These are phyloP conservation scores for Eudyptes chrysolophus DNA, from an alignment of 2,113 vertebrate species.

Conservation along the genomic window DNA sequence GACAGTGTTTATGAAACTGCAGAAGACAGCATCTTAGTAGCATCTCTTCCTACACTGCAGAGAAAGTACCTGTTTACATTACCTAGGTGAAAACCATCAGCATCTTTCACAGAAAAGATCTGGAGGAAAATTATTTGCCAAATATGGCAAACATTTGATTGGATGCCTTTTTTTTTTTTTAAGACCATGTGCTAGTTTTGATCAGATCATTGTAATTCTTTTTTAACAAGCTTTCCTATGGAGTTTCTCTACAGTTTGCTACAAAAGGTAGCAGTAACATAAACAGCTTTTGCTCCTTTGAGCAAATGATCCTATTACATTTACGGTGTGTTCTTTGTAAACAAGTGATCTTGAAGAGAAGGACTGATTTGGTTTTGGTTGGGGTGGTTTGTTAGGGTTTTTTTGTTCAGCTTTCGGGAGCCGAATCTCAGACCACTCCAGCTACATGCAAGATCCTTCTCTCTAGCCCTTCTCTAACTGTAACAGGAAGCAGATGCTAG, in stretches of 20 bases:
- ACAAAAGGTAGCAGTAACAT: not conserved
- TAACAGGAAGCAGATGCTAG: not conserved
- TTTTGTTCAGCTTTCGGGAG: not conserved
- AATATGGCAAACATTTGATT: not conserved
- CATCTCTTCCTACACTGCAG: not conserved
- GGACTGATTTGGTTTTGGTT: not conserved
- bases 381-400: not conserved
- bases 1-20: not conserved
- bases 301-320: not conserved
- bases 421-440: not conserved
- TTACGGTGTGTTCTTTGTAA: not conserved
- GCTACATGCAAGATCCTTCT: not conserved
- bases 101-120: not conserved
- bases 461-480: not conserved
- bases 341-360: not conserved
- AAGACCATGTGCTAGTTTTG: not conserved
- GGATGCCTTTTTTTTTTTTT: not conserved
- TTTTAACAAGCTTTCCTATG: not conserved
- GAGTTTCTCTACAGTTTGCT: not conserved
- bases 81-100: not conserved
- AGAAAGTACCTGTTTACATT: not conserved
- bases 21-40: not conserved
- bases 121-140: not conserved
- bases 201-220: not conserved
- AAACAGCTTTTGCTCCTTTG: not conserved